Conservation (phyloP, 1,140 invertebrate genomes). For the Aleiodes sp. region DNA sequence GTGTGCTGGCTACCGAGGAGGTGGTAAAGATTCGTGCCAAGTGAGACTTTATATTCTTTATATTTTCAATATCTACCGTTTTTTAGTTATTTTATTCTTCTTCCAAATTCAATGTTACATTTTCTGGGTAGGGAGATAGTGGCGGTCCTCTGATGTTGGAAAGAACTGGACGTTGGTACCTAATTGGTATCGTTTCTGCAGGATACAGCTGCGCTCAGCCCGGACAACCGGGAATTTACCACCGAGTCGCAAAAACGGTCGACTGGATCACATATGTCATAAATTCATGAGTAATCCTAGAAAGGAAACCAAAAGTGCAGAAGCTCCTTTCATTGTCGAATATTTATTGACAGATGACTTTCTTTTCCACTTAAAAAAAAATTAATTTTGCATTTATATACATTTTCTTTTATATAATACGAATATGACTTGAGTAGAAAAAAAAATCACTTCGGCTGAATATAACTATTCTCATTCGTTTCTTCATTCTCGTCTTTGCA, state of each 20-base stretch:
- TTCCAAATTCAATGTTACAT: slow-evolving; percentile 20
- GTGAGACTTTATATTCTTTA: slow-evolving; percentile 58
- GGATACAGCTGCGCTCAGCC: slow-evolving; percentile 92
- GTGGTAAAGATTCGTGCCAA: slow-evolving; percentile 86
- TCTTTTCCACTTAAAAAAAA: too few species aligned
- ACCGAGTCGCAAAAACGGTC: slow-evolving; percentile 90
- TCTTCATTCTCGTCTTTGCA: too few species aligned
- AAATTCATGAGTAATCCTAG: slow-evolving; percentile 48
- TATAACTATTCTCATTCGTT: too few species aligned
- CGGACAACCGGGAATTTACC: slow-evolving; percentile 93
- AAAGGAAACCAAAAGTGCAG: too few species aligned
- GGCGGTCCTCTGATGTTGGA: slow-evolving; percentile 91
- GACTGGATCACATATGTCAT: slow-evolving; percentile 83
- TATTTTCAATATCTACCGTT: slow-evolving; percentile 14
- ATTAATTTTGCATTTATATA: too few species aligned
- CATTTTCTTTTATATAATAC: too few species aligned
- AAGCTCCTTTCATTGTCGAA: too few species aligned
- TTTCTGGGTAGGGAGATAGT: slow-evolving; percentile 77
- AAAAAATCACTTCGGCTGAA: too few species aligned
- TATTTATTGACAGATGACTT: too few species aligned
- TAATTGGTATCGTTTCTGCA: slow-evolving; percentile 91
- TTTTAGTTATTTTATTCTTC: not conserved
- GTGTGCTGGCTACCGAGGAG: slow-evolving; percentile 92
- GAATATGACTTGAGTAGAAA: too few species aligned
- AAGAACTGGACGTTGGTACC: slow-evolving; percentile 84